Percentiles rank a stretch among this genome's conserved stretches.
These are phyloP conservation scores for Pherbina coryleti DNA, from an alignment of 2,888 invertebrate genomes.

Conservation along the genomic window DNA sequence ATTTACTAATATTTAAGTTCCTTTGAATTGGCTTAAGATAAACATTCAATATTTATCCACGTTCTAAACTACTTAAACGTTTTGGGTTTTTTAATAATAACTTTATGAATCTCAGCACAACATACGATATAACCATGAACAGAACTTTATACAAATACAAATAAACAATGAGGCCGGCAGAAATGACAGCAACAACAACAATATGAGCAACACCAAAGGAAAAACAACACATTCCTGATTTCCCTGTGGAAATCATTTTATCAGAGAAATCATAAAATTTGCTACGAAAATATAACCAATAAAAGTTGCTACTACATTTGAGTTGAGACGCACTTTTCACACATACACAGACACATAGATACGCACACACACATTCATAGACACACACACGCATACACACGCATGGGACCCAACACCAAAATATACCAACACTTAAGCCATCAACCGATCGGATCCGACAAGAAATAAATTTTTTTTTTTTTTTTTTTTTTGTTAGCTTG, in stretches of 20 bases:
- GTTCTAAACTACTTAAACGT: too few relatives aligned
- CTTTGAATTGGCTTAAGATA: too few relatives aligned
- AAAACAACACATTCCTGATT: slow-evolving; percentile 53
- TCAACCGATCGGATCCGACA: slow-evolving; percentile 15
- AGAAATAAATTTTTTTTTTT: neutral
- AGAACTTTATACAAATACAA: neutral
- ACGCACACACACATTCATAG: neutral
- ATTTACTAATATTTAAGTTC: too few relatives aligned
- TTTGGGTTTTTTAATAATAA: neutral
- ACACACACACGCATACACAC: slow-evolving; percentile 16
- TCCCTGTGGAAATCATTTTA: slow-evolving; percentile 69
- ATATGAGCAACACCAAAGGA: slow-evolving; percentile 21
- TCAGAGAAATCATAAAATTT: slow-evolving; percentile 67
- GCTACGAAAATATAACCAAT: slow-evolving; percentile 57
- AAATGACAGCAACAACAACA: slow-evolving; percentile 31
- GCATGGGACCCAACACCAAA: neutral
- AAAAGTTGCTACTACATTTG: slow-evolving; percentile 43
- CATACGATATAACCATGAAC: neutral
- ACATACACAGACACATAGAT: slow-evolving; percentile 9
- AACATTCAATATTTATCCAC: too few relatives aligned
- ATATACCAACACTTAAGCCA: neutral
- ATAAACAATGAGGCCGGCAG: neutral
- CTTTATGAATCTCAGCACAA: neutral
- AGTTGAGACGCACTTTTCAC: slow-evolving; percentile 20
- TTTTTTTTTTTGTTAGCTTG: neutral